These are phyloP conservation scores for Nothobranchius furzeri DNA, from an alignment of 2,113 vertebrate genomes.

Conservation along the genomic window DNA sequence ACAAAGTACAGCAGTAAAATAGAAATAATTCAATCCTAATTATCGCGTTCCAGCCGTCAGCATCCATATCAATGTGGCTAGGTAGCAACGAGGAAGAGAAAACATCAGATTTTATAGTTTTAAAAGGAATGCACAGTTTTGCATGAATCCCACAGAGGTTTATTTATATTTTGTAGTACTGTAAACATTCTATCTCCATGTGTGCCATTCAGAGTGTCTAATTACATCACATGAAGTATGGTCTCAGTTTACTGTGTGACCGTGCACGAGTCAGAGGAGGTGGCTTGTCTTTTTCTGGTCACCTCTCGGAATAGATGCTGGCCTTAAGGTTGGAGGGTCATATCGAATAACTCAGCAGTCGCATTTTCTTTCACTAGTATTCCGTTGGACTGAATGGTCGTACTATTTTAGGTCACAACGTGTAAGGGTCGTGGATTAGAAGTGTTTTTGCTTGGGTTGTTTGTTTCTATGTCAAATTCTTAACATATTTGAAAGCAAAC, in stretches of 20 bases:
- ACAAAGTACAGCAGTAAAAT: slow-evolving; percentile 59
- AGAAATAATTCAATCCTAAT: slow-evolving; percentile 63
- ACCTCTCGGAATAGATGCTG: slow-evolving; percentile 77
- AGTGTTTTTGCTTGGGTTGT: neutral
- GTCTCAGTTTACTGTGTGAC: slow-evolving; percentile 65
- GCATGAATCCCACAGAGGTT: neutral
- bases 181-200: slow-evolving; percentile 42
- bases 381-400: slow-evolving; percentile 12
- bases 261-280: slow-evolving; percentile 26
- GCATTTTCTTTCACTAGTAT: slow-evolving; percentile 13
- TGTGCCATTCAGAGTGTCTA: slow-evolving; percentile 74
- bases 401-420: neutral
- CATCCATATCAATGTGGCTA: slow-evolving; percentile 11
- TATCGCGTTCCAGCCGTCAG: slow-evolving; percentile 43
- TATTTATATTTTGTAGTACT: slow-evolving; percentile 24
- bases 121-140: neutral
- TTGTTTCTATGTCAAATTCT: neutral
- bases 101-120: neutral
- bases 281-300: slow-evolving; percentile 56
- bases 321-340: slow-evolving; percentile 65
- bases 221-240: slow-evolving; percentile 62
- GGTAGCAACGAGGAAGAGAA: neutral
- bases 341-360: slow-evolving; percentile 53
- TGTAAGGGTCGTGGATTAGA: neutral
- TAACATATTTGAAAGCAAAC: neutral